Evolutionary conservation across 2,888 invertebrate species (phyloP), one percentile per base, ranked within the genome.

Genomic region (Cheiracanthium punctorium): DNA sequence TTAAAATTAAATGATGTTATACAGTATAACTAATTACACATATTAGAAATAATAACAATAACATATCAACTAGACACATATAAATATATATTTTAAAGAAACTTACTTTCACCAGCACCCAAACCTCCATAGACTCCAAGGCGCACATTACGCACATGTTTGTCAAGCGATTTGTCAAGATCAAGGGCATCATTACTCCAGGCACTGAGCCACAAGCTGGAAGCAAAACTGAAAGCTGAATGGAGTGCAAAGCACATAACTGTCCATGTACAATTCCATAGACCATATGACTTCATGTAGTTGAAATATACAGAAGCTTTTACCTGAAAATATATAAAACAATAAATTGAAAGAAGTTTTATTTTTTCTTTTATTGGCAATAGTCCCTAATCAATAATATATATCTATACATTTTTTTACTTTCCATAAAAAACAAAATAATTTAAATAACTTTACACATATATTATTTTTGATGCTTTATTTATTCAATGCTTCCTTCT

Each of bases 41-140:
- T n/a, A n/a, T n/a, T n/a, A n/a, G n/a, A n/a, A n/a, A n/a, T n/a
- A n/a, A n/a, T n/a, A n/a, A n/a, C n/a, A n/a, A n/a, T n/a, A n/a
- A n/a, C n/a, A n/a, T n/a, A n/a, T n/a, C n/a, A n/a, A n/a, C n/a
- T n/a, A n/a, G n/a, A n/a, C n/a, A n/a, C n/a, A n/a, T 20, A 20
- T 20, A 7, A 52, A 5, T 20, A 37, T 7, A 10, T 7, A 37
- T 37, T 37, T n/a, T n/a, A n/a, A n/a, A 4, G 10, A 24, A 24
- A 65, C 77, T 77, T 70, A 88, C 88, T 65, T 90, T 92, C 92
- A 24, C 90, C 90, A 85, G 91, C 82, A 24, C 92, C 92, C 10
- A 92, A 89, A 1, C 88, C 90, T 5, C 92, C 92, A 89, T 93
- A 93, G 37, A 93, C 92, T 5, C 91, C 92, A 1, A 93, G 91